Evolutionary conservation across 1,140 invertebrate genomes (phyloP), one percentile per base, ranked within the genome.

Genomic region (Drosophila melanica): DNA sequence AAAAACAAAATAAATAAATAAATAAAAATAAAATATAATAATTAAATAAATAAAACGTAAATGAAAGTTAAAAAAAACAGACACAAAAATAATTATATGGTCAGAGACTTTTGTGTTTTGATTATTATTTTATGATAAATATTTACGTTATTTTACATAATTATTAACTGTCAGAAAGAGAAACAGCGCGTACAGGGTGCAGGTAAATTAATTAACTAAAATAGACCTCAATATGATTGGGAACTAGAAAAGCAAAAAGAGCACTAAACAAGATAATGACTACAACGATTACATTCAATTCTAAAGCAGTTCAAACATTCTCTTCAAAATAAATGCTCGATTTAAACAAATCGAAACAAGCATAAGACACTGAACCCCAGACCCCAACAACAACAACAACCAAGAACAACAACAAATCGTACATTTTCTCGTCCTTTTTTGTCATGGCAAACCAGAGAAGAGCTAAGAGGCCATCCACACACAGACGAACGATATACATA

Each of bases 301-400:
- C 35, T 63, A 48, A 33, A 78, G 63, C 57, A 63, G 53, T 35
- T 54, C 45, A 53, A 48, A 65, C 71, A 62, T 47, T 50, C 51
- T 65, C n/a, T n/a, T n/a, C n/a, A n/a, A 59, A 47, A 51, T 60
- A 23, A 42, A 12, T 65, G 39, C 27, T n/a, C 48, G 42, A 55
- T 62, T 55, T 65, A 75, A 69, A 41, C 58, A 72, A 76, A 77
- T 89, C 79, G 79, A 68, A 79, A 87, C 82, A 87, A 87, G 82
- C 82, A 87, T 89, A 87, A 74, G 23, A 84, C 84, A 87, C 76
- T 73, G 54, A 73, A 58, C 55, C 44, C 44, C 23, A 47, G 50
- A 64, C 30, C 74, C 58, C 55, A 60, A 70, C 67, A 82, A 35
- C 60, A 79, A 75, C 70, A 77, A 68, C 44, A 68, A 81, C 55